phyloP scores from a whole-genome alignment of 2,113 vertebrate species.

The Poeciliopsis prolifica region DNA sequence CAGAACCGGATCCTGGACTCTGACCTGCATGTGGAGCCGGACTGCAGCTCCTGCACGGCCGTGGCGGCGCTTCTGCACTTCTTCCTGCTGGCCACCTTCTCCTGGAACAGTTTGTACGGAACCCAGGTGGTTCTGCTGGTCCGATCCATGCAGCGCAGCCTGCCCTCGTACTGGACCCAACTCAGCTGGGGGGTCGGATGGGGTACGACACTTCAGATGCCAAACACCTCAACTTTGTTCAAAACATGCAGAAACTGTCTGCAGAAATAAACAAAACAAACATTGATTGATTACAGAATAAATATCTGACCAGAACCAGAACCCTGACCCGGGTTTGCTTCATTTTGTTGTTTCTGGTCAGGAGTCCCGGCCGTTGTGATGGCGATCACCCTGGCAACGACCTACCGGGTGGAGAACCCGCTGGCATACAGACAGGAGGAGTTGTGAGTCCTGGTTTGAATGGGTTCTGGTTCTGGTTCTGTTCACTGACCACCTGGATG shows the following conservation, averaged over 20 bases:
- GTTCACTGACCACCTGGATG: too few relatives aligned
- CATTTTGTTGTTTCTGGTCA: conserved; percentile 22
- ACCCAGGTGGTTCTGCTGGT: conserved; percentile 43
- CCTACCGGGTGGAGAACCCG: conserved; percentile 46
- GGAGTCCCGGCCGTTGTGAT: conserved; percentile 63
- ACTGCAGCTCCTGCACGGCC: conserved; percentile 36
- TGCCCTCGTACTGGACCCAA: background rate
- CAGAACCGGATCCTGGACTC: conserved; percentile 27
- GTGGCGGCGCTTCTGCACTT: conserved; percentile 73
- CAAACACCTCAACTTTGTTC: too few relatives aligned
- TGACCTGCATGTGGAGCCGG: fast-evolving
- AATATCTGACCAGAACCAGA: background rate
- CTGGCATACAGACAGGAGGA: conserved; percentile 72
- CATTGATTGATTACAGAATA: background rate
- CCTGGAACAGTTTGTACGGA: conserved; percentile 72
- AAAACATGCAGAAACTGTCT: too few relatives aligned
- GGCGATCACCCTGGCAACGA: conserved; percentile 54
- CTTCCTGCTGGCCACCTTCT: conserved; percentile 77
- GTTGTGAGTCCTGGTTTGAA: conserved; percentile 53
- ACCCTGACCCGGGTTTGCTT: background rate
- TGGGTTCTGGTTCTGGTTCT: background rate
- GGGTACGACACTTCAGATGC: conserved; percentile 21
- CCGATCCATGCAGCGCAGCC: background rate
- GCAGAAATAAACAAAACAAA: too few relatives aligned
- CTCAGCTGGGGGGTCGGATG: conserved; percentile 26